Conservation (phyloP, 2,113 vertebrate genomes). For the Echinops telfairi region DNA sequence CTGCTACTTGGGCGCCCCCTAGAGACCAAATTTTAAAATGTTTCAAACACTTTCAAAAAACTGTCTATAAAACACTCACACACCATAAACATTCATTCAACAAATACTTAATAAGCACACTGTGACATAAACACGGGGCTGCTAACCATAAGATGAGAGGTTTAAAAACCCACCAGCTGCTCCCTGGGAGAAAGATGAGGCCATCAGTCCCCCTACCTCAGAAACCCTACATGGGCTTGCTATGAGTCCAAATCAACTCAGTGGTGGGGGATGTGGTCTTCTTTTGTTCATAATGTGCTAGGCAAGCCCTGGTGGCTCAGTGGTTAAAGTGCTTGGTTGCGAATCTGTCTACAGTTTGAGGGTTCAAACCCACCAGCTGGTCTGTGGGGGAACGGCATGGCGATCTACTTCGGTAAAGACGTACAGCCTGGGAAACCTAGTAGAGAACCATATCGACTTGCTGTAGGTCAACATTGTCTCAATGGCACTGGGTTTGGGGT, state of each 20-base stretch:
- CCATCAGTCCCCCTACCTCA: no score
- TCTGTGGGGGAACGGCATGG: background rate
- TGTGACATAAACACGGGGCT: background rate
- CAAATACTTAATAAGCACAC: background rate
- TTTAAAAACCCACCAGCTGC: no score
- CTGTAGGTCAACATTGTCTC: background rate
- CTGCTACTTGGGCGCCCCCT: slow-evolving; percentile 67
- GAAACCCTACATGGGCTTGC: no score
- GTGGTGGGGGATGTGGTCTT: no score
- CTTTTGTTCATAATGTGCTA: background rate
- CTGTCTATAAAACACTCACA: background rate
- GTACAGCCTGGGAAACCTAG: background rate
- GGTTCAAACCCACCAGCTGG: no score
- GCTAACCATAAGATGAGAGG: background rate
- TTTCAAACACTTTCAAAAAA: slow-evolving; percentile 30
- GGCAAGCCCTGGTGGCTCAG: background rate
- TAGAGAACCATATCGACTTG: background rate
- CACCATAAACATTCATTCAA: background rate
- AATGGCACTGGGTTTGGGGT: background rate
- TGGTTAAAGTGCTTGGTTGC: background rate
- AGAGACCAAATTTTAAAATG: slow-evolving; percentile 45
- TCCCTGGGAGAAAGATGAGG: no score
- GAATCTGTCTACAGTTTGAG: no score
- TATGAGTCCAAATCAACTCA: no score
- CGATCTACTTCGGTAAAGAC: background rate